Evolutionary conservation across 2,113 vertebrate genomes (phyloP), one percentile per base, ranked within the genome.

Genomic region (Heterotis niloticus): DNA sequence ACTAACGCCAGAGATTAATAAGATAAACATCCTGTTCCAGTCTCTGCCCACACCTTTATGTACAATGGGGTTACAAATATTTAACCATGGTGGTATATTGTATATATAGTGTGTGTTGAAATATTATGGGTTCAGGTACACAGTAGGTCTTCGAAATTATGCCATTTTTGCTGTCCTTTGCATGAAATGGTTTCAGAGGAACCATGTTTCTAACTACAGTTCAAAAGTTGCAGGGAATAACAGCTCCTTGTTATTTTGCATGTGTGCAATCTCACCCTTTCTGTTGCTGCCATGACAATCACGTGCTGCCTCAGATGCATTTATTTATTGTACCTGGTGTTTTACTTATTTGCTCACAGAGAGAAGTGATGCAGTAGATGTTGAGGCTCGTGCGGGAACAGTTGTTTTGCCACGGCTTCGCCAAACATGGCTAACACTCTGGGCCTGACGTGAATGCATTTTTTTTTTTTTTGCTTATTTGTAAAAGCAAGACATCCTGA

Each of bases 251-350:
- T 44, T 17, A 13, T 52, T 24, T 14, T 69, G 24, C 26, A 11
- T 68, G 28, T 44, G 24, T 79, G 64, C 62, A 80, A 51, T 74
- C 18, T 68, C 51, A 24, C 29, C 24, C 1, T 75, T 78, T 81
- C 28, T 60, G 84, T 81, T 82, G 71, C 79, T 68, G 64, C 85
- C 80, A 80, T 83, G 84, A 86, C 84, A 84, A 87, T 87, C 85
- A 85, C 75, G 69, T 62, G 75, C 67, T 80, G 77, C 79, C 56
- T 51, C 78, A 74, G 51, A 79, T 78, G 60, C 24, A 57, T 66
- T 79, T 76, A 74, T 72, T 77, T 26, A 76, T 71, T 65, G 60
- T 81, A 52, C 66, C 62, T 69, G 24, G n/a, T 26, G 12, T 75
- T 77, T 18, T 77, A 16, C 20, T 56, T 52, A 76, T 64, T 29